Evolutionary conservation across 2,113 vertebrate species (phyloP), one percentile per base, ranked within the genome.

Genomic region (Mustela lutreola): DNA sequence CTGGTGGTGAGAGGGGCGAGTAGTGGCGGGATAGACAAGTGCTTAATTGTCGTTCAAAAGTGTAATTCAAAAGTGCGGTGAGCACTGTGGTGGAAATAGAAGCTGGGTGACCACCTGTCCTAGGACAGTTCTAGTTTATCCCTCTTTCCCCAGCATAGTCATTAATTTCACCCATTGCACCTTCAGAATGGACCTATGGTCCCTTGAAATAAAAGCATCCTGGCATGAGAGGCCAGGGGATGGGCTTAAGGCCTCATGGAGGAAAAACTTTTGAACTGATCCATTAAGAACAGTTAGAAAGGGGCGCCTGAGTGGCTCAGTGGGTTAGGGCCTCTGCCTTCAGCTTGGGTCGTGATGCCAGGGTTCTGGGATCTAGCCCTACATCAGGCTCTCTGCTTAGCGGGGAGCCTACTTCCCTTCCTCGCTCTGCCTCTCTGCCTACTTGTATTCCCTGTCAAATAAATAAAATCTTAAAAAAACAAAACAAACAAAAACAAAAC

Each of bases 1-100:
- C 53, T 56, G 16, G 33, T 1, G 15, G 7, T 3, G 7, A 0
- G 48, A 31, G 16, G 33, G 50, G 4, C 4, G 1, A 4, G 50
- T 53, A 16, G 67, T 4, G 7, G 31, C 21, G 16, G 4, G 19
- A 26, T n/a, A 83, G 45, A 36, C 14, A 65, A 53, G 18, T 45
- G 62, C 65, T 79, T 22, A 71, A n/a, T 11, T 65, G 4, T 71
- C 39, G 78, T 45, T 85, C 4, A 28, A 76, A 42, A 21, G 31
- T 39, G 39, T 39, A 39, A 39, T 39, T 39, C 39, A 39, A 39
- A 39, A 39, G 39, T 39, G 7, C 73, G 60, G 3, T 50, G 12
- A 58, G 21, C 3, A 36, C 18, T 28, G 7, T 2, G 78, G 39
- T 63, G 28, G 11, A 31, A 56, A 36, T 53, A 28, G 14, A 73